These are phyloP conservation scores for Pteropus alecto DNA, from an alignment of 2,113 vertebrate genomes.

Conservation along the genomic window DNA sequence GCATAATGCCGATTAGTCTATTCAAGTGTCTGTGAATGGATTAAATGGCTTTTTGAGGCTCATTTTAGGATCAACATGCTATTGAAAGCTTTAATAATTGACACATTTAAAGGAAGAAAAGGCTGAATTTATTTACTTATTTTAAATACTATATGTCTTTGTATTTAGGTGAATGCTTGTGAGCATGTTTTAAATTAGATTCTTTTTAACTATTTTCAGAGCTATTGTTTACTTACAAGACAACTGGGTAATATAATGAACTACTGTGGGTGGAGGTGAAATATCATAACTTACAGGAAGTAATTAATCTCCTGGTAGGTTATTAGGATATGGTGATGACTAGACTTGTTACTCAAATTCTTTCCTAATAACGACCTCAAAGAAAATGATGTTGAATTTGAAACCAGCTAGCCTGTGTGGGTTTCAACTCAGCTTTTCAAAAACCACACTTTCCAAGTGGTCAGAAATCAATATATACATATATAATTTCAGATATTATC, in stretches of 20 bases:
- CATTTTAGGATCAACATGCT: background rate
- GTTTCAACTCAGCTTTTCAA: background rate
- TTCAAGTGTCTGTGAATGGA: background rate
- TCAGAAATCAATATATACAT: background rate
- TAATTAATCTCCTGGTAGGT: constrained; percentile 22
- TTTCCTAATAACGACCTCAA: constrained; percentile 49
- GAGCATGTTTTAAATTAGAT: background rate
- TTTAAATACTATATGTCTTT: background rate
- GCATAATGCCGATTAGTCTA: background rate
- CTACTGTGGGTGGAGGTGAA: background rate
- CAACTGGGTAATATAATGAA: background rate
- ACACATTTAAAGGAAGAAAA: background rate
- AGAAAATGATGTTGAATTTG: background rate
- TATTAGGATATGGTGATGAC: constrained; percentile 39
- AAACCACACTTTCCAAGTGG: background rate
- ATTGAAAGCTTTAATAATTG: background rate
- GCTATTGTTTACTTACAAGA: background rate
- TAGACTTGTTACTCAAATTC: constrained; percentile 39
- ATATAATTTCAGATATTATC: background rate
- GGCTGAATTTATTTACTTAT: background rate
- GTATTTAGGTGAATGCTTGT: background rate
- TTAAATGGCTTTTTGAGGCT: background rate
- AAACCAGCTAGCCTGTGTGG: background rate
- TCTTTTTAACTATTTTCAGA: background rate
- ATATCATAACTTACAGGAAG: constrained; percentile 53